Evolutionary conservation across 1,140 invertebrate genomes (phyloP).

Genomic region (Pachyrhynchus sulphureomaculatus): DNA sequence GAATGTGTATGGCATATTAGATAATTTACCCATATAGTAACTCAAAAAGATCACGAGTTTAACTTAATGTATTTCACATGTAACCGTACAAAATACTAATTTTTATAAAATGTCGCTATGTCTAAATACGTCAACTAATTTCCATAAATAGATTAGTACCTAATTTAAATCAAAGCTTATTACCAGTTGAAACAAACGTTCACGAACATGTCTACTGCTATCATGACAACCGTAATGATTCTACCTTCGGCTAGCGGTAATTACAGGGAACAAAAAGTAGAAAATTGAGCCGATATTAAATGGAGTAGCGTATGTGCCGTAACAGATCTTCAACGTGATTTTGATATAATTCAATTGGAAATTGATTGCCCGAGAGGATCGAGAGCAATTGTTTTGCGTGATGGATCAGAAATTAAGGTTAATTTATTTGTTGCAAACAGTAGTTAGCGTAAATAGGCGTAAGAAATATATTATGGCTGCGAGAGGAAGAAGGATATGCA

Average conservation of each 20-base stretch:
- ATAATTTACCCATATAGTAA: no score
- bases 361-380: slow-evolving; percentile 7
- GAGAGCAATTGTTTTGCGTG: not conserved
- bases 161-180: slow-evolving; percentile 16
- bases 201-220: slow-evolving; percentile 21
- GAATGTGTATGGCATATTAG: no score
- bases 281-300: slow-evolving; percentile 27
- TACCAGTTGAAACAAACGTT: slow-evolving; percentile 19
- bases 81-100: not conserved
- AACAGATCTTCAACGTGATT: slow-evolving; percentile 7
- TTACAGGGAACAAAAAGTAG: slow-evolving; percentile 17
- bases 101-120: slow-evolving; percentile 2
- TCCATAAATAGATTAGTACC: slow-evolving; percentile 19
- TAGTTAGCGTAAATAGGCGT: not conserved
- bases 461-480: not conserved
- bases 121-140: slow-evolving; percentile 9
- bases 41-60: no score
- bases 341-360: slow-evolving; percentile 16
- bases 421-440: slow-evolving; percentile 4
- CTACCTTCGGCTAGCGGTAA: slow-evolving; percentile 10
- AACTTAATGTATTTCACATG: not conserved
- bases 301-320: slow-evolving; percentile 8
- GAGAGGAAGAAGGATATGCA: not conserved
- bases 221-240: slow-evolving; percentile 6
- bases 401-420: slow-evolving; percentile 9